phyloP scores from a whole-genome alignment of 1,140 invertebrate species.

The Manduca sexta region DNA sequence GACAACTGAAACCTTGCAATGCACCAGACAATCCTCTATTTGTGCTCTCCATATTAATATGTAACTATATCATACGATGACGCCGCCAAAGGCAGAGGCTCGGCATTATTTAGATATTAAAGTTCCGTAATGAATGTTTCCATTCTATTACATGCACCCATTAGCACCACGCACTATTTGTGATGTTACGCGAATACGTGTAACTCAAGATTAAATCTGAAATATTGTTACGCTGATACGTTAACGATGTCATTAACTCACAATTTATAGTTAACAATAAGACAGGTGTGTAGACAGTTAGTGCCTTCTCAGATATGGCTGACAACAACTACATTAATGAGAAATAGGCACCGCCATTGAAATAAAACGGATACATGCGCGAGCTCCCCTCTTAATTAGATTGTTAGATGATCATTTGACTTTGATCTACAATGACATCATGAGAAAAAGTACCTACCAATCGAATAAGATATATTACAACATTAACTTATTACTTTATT shows the following conservation, averaged over 20 bases:
- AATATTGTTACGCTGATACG: conserved; percentile 31
- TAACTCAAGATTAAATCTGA: conserved; percentile 40
- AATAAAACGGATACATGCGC: conserved; percentile 43
- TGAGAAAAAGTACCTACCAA: neutral
- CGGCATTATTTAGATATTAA: no score
- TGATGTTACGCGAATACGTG: conserved; percentile 6
- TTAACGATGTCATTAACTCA: conserved; percentile 29
- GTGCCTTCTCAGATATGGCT: conserved; percentile 11
- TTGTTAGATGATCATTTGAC: conserved; percentile 28
- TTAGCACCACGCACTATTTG: no score
- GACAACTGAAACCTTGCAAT: neutral
- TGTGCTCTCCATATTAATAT: no score
- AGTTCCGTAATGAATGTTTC: no score
- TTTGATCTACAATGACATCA: neutral
- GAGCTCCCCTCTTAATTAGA: conserved; percentile 33
- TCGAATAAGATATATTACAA: no score
- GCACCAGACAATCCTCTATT: no score
- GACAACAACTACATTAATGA: conserved; percentile 31
- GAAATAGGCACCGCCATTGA: conserved; percentile 36
- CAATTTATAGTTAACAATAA: conserved; percentile 30
- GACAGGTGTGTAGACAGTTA: conserved; percentile 16
- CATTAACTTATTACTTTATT: neutral
- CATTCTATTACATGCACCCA: no score
- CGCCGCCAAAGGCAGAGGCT: no score
- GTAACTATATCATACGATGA: no score